Conservation (phyloP, 2,113 vertebrate genomes). For the Leptosomus discolor region DNA sequence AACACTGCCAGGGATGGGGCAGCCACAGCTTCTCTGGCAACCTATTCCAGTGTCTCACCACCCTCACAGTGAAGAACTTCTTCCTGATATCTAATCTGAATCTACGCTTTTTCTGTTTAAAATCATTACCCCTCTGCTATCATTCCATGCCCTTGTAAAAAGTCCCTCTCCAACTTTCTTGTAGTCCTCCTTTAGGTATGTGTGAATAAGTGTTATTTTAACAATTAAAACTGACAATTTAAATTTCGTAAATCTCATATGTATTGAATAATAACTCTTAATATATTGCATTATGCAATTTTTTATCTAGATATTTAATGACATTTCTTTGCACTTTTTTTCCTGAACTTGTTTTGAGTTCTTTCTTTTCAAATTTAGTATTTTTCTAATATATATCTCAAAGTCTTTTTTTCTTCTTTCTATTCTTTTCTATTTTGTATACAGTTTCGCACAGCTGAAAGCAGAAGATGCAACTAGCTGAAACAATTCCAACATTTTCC, state of each 20-base stretch:
- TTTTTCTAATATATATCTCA: not conserved
- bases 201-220: not conserved
- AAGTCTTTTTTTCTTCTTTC: not conserved
- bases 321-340: not conserved
- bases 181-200: no score
- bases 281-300: not conserved
- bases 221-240: not conserved
- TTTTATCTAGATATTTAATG: not conserved
- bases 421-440: not conserved
- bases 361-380: not conserved
- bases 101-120: not conserved
- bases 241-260: not conserved
- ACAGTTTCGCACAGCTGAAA: not conserved
- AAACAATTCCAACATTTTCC: not conserved
- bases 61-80: not conserved
- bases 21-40: not conserved
- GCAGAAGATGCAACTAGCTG: not conserved
- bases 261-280: not conserved
- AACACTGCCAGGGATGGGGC: no score
- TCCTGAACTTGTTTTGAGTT: not conserved
- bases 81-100: not conserved
- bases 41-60: not conserved
- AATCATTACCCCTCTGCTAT: not conserved
- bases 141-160: not conserved
- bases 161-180: not conserved